Evolutionary conservation across 2,797 vertebrate species (phyloP), one percentile per base, ranked within the genome.

Genomic region (Nothura maculosa): DNA sequence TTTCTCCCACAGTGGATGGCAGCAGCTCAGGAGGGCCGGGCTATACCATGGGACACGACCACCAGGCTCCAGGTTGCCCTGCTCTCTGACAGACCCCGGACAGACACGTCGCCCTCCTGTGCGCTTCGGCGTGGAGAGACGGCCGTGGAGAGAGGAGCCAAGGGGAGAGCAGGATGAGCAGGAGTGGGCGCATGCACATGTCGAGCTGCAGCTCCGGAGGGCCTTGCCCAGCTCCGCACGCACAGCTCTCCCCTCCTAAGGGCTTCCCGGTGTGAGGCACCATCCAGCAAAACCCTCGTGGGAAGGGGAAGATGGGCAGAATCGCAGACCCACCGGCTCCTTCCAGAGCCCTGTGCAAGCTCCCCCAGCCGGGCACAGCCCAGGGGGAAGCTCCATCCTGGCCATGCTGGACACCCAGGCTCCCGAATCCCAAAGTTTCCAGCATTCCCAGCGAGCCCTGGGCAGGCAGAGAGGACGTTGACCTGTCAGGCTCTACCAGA

Each of bases 161-260:
- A 87, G 73, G 58, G 84, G 91, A 74, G 25, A 79, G 77, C 61
- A 70, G 76, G 19, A 90, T 80, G 38, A 80, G 61, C 34, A 91
- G 73, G 50, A 66, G 57, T 9, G 36, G 66, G 60, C 85, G 69
- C 89, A 90, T 88, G 78, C 90, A 84, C 40, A 48, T 34, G 81
- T 36, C 83, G 92, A 94, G 89, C 63, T 57, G 81, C 36, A 38
- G 66, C 83, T 92, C 77, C 89, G 87, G 68, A 81, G 32, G 45
- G 43, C 61, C 60, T 82, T 30, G 67, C 81, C 60, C 61, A 90
- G 62, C 68, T 66, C 74, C 34, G 1, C 45, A 17, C 55, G 68
- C 66, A 86, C 36, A 63, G 32, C 7, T 60, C 64, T 83, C 30
- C 42, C 22, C 68, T 89, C 84, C 43, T 54, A 81, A 6, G 9